Conservation (phyloP, 2,113 vertebrate species). For the Gavialis gangeticus region DNA sequence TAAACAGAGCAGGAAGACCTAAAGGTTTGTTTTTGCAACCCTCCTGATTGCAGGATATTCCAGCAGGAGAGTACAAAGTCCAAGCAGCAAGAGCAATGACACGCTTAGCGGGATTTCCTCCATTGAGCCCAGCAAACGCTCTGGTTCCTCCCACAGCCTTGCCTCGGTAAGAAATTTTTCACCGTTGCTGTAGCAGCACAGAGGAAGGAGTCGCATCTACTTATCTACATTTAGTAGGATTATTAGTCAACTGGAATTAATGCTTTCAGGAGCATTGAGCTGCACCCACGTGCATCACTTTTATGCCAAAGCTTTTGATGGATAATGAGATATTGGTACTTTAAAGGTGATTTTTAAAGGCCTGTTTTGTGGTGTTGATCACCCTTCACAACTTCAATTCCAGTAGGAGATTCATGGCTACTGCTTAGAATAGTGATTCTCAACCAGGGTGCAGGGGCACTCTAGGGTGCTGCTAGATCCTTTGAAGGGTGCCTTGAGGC, state of each 20-base stretch:
- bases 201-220: neutral
- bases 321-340: neutral
- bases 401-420: neutral
- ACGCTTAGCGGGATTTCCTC: conserved; percentile 96
- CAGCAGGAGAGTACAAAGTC: conserved; percentile 90
- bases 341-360: neutral
- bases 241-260: neutral
- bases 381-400: neutral
- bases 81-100: conserved; percentile 94
- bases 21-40: conserved; percentile 8
- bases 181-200: neutral
- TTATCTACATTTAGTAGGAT: neutral
- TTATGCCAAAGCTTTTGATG: neutral
- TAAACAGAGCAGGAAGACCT: neutral
- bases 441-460: too few species aligned
- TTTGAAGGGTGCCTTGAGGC: too few species aligned
- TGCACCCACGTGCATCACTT: neutral
- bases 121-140: conserved; percentile 94
- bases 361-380: neutral
- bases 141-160: conserved; percentile 93
- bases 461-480: too few species aligned
- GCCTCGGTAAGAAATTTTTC: conserved; percentile 85
- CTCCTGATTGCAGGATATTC: conserved; percentile 77
- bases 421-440: neutral
- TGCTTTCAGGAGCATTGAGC: neutral